Base-by-base conservation (phyloP, 1,140 invertebrate genomes). In the Hycleus phaleratus region DNA sequence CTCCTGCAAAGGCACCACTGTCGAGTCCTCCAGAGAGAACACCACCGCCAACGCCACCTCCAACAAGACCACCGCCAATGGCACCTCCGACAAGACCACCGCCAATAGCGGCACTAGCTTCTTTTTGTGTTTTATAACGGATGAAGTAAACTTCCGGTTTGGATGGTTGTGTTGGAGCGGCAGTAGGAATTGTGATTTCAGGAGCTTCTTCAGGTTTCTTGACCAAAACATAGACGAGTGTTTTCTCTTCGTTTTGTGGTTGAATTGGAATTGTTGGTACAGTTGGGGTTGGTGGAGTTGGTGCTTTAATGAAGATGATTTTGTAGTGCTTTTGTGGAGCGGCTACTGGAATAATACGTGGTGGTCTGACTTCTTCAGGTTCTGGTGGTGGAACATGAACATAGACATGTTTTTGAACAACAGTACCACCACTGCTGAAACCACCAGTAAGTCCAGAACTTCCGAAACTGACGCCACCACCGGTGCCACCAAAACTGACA, bases 81-180 rank as follows among this genome's bases (percentile, higher is more conserved):
- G 49, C 49, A 26, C 40, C 18, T 3, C 48, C 48, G 10, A 49
- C 38, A 32, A 4, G 25, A 12, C 12, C 38, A n/a, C 50, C 54
- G 12, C 52, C 53, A 42, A 46, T 49, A 7, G 54, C 45, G 6
- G 49, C 48, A 38, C 1, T 26, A n/a, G 6, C 26, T 39, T 49
- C 48, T 18, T 39, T 49, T 18, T 89, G 86, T 49, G 86, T 89
- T 74, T 89, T 89, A 77, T 89, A 90, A 72, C 86, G 82, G 74
- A 90, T 90, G 77, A 90, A 90, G 79, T 89, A 90, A 24, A 90
- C 87, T 75, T 90, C 87, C 2, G 87, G 86, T 74, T 90, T 90
- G 77, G 83, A 83, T 25, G 87, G 87, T 64, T 88, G 86, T n/a
- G 87, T 89, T 2, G 87, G 86, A 32, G 82, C 82, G 11, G 85